phyloP scores from a whole-genome alignment of 1,140 invertebrate species.

The Dendrolimus kikuchii region DNA sequence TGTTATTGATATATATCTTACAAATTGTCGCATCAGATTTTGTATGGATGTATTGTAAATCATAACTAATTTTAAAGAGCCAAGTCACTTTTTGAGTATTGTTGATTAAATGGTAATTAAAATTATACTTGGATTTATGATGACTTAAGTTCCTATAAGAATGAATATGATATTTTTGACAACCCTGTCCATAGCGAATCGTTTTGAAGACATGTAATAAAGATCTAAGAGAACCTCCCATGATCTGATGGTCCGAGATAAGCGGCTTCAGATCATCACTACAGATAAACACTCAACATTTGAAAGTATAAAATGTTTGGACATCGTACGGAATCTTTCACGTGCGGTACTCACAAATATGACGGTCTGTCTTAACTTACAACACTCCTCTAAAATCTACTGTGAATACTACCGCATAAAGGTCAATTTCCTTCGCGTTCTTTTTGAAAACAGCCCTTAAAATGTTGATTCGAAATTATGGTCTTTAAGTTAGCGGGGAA shows the following conservation, averaged over 20 bases:
- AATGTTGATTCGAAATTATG: constrained; percentile 31
- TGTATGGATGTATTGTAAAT: too few relatives aligned
- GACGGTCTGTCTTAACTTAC: constrained; percentile 22
- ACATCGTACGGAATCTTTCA: constrained; percentile 68
- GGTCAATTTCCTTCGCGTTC: constrained; percentile 18
- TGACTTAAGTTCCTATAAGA: too few relatives aligned
- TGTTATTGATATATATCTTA: too few relatives aligned
- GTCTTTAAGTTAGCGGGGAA: constrained; percentile 28
- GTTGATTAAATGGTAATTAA: too few relatives aligned
- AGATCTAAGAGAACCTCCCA: constrained; percentile 62
- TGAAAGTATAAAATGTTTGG: constrained; percentile 72
- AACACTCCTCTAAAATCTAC: constrained; percentile 16
- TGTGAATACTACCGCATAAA: constrained; percentile 12
- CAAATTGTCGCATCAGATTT: too few relatives aligned
- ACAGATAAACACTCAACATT: constrained; percentile 59
- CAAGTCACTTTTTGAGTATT: too few relatives aligned
- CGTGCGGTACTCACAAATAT: constrained; percentile 59
- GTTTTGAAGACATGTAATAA: constrained; percentile 52
- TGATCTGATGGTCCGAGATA: constrained; percentile 51
- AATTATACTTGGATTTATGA: too few relatives aligned
- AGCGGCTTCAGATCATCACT: constrained; percentile 63
- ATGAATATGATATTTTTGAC: too few relatives aligned
- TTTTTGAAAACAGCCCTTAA: constrained; percentile 21
- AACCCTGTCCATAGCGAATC: too few relatives aligned
- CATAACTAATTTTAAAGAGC: too few relatives aligned